These are phyloP conservation scores for Amia ocellicauda DNA, from an alignment of 2,113 vertebrate species.

Conservation along the genomic window DNA sequence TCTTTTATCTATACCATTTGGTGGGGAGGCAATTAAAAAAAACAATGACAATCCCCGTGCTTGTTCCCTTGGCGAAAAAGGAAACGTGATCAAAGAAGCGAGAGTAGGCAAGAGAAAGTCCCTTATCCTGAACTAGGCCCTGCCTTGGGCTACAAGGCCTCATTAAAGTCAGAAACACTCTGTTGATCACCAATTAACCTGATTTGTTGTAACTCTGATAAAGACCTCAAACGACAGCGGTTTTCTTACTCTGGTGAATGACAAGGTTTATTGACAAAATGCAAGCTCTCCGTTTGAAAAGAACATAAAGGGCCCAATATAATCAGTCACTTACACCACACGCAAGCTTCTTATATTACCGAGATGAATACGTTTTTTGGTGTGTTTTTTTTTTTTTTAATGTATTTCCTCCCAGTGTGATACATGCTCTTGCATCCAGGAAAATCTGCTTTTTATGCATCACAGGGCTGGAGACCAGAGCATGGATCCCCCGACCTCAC, in stretches of 20 bases:
- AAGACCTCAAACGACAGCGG: conserved; percentile 75
- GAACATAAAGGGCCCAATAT: conserved; percentile 63
- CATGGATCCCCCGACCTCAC: conserved; percentile 21
- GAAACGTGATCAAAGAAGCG: conserved; percentile 90
- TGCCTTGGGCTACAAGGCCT: conserved; percentile 85
- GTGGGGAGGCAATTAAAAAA: conserved; percentile 97
- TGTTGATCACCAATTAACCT: conserved; percentile 99
- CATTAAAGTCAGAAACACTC: conserved; percentile 89
- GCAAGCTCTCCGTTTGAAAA: conserved; percentile 70
- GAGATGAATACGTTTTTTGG: conserved; percentile 1
- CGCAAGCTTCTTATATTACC: conserved; percentile 32
- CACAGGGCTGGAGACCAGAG: conserved; percentile 26
- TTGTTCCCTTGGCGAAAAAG: conserved; percentile 70
- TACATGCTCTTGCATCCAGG: conserved; percentile 25
- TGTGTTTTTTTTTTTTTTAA: neutral
- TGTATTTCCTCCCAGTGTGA: conserved; percentile 24
- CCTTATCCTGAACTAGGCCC: conserved; percentile 76
- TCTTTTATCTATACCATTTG: conserved; percentile 97
- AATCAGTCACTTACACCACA: conserved; percentile 53
- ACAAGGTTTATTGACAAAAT: conserved; percentile 78
- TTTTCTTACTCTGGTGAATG: conserved; percentile 73
- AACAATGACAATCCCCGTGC: conserved; percentile 87
- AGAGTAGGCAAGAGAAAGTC: conserved; percentile 80
- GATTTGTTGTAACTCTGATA: conserved; percentile 92
- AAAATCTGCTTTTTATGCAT: conserved; percentile 34